Base-by-base conservation (phyloP, 1,140 invertebrate genomes). In the Pogonomyrmex californicus region DNA sequence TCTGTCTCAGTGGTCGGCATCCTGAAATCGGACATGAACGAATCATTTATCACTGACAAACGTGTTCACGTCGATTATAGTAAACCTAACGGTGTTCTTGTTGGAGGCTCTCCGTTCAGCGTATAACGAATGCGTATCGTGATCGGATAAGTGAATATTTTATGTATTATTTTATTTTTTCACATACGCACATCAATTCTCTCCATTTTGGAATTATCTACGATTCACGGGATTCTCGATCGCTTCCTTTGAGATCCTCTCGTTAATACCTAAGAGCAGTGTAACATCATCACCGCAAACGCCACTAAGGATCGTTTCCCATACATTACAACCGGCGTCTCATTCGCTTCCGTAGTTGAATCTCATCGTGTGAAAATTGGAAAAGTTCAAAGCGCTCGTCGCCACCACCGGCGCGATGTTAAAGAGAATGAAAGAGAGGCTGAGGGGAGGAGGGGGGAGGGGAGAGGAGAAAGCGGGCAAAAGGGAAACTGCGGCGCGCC, bases 311-410 rank as follows among this genome's bases (percentile, higher is more conserved):
- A 41, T 73, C 71, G 66, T 87, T 79, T 62, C 60, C 65, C 79
- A 58, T 70, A 87, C 86, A 87, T 89, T 85, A 87, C 85, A 85
- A 68, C 33, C 75, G 75, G 86, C 83, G 85, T 81, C 83, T 85
- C 81, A 77, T 68, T 81, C 78, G 68, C 78, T 77, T 65, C 73
- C 56, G 82, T 60, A 62, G 49, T 63, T 87, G 86, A 86, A 86
- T 90, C 90, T 88, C 89, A 87, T 88, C 88, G 89, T 14, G 75
- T 65, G 89, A 90, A 91, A 91, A 91, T 91, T 91, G 90, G 86
- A 91, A 91, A 91, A 91, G 90, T 91, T 91, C 89, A 91, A 91
- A 91, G 90, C 79, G 54, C 79, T 79, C 77, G 77, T 70, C 49
- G 68, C 41, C 77, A 41, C 47, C 44, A 66, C 47, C 68, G 81